Base-by-base conservation (phyloP, 1,140 invertebrate genomes). In the Globodera rostochiensis region DNA sequence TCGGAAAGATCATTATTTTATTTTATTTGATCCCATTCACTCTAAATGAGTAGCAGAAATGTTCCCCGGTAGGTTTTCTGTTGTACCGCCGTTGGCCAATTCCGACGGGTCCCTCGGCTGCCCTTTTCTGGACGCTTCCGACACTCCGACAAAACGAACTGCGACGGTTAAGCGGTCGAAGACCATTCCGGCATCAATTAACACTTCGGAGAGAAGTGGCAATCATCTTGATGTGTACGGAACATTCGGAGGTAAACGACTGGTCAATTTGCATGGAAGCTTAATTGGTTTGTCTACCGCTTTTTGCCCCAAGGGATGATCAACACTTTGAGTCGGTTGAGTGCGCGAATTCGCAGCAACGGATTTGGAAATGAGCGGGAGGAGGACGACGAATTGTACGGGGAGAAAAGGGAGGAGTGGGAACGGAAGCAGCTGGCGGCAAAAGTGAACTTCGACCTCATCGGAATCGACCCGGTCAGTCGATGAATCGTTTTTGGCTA, bases 401-500 rank as follows among this genome's bases (percentile, higher is more conserved):
- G 85, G 11, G 85, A 86, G n/a, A 86, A 87, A 15, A 66, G 83
- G 45, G 80, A 67, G 50, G 36, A 60, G 6, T 87, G 86, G 86
- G 86, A 88, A 57, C 36, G 46, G 8, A 69, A 86, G 53, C 80
- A 78, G 91, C 94, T 98, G 93, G 85, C 88, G 45, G 21, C 75
- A 47, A n/a, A 25, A 36, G 66, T 86, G 57, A 71, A 85, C 76
- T 81, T 84, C 71, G 53, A 86, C 25, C 19, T 47, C 19, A 73
- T 84, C 19, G 76, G 75, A 49, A 69, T 83, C 60, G 83, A 83
- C 69, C 50, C 83, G 73, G 75, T 78, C 49, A 7, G 74, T 5
- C 19, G 57, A 15, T 11, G 53, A 53, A 53, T 53, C 15, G 53
- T 3, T 7, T 11, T 15, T 53, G 53, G 15, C 53, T 11, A 53